Percentiles rank a stretch among this genome's conserved stretches.
phyloP scores from a whole-genome alignment of 2,113 vertebrate species.

The Cebus imitator region DNA sequence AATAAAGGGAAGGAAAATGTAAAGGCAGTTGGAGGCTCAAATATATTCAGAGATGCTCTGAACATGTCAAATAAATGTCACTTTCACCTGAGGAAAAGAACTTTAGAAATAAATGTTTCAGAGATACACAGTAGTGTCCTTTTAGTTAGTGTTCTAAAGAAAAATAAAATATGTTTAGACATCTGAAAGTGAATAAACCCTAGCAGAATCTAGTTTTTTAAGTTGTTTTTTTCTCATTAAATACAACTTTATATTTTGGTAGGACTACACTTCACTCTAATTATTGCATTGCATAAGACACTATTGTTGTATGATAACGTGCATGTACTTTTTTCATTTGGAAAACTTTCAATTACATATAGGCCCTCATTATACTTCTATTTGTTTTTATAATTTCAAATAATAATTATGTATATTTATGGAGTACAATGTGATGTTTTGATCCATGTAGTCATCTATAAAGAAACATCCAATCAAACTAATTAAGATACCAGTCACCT shows the following conservation, averaged over 20 bases:
- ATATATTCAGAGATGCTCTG: conserved; percentile 57
- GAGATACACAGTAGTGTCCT: background rate
- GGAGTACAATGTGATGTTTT: background rate
- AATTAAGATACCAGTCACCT: background rate
- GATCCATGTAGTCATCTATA: background rate
- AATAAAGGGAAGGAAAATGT: conserved; percentile 52
- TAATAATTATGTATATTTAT: background rate
- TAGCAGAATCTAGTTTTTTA: background rate
- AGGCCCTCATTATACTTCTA: background rate
- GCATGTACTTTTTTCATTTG: background rate
- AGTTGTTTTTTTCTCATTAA: background rate
- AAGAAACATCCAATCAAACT: background rate
- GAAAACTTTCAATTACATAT: background rate
- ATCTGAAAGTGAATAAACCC: background rate
- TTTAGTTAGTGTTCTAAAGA: background rate
- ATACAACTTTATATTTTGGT: background rate
- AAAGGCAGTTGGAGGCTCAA: conserved; percentile 23
- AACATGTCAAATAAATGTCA: conserved; percentile 55
- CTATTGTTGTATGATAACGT: background rate
- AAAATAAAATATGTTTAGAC: conserved; percentile 1
- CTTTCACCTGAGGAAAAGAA: conserved; percentile 52
- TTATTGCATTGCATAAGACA: background rate
- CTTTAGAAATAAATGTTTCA: conserved; percentile 28
- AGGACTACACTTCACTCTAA: background rate
- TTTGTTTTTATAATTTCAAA: background rate